Evolutionary conservation across 2,113 vertebrate genomes (phyloP), one percentile per base, ranked within the genome.

Genomic region (Trochalopteron elliotii): DNA sequence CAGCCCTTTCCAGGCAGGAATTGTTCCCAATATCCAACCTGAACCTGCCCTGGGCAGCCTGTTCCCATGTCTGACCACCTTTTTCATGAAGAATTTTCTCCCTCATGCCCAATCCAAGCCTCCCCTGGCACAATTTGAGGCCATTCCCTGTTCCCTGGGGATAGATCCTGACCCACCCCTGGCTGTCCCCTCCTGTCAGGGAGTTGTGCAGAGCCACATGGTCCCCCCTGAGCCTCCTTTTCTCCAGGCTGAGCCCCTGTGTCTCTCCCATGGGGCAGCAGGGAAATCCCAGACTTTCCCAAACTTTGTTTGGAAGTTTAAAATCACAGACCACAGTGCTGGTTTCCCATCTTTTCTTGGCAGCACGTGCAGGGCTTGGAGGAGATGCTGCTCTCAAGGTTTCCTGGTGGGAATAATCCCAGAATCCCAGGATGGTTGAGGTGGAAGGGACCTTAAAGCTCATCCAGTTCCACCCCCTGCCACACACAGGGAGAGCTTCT

Each of bases 141-240:
- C 30, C 0, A 0, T 69, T 42, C 0, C 47, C 40, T 69, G 55
- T 76, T 76, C 24, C 17, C 55, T 49, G n/a, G 12, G 30, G 47
- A 8, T 3, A 75, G n/a, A 83, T 6, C 30, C 78, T 0, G 1
- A 40, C 11, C 7, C 19, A 1, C 18, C 0, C 7, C 15, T 0
- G 3, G 24, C 45, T 89, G 16, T 4, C 7, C 35, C 31, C 23
- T 89, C 68, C 77, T 74, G 24, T 35, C 55, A 68, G 70, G 67
- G 78, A 68, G 7, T 22, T 89, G 40, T 52, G 68, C 17, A 82
- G 60, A 75, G 61, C 45, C 78, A 68, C 0, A 30, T 5, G 45
- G 14, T 19, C 2, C 47, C 30, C 1, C 40, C 49, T 35, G 63
- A 83, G 63, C 56, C 63, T 77, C 63, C 40, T 77, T 49, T 77